Percentiles rank a stretch among this genome's conserved stretches.
Evolutionary conservation across 2,888 invertebrate genomes (phyloP).

Genomic region (Acrobasis consociella): DNA sequence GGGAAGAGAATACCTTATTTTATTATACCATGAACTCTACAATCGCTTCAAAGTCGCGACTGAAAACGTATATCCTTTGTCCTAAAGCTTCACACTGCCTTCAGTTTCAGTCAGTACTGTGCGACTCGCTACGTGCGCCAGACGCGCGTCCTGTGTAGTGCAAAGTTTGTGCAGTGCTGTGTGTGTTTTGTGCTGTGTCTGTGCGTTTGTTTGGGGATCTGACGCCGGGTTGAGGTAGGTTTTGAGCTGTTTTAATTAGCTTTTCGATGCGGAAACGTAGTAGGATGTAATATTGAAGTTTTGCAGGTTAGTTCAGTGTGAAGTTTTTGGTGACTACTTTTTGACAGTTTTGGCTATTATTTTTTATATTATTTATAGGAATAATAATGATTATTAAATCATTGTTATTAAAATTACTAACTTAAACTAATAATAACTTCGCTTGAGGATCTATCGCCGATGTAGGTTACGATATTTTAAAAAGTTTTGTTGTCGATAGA

Average conservation of each 20-base stretch:
- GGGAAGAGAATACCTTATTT: too few relatives aligned
- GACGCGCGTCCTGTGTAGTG: conserved; percentile 1
- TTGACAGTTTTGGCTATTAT: too few relatives aligned
- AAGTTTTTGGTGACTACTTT: too few relatives aligned
- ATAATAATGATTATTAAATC: too few relatives aligned
- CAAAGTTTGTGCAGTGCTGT: conserved; percentile 10
- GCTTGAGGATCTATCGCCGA: too few relatives aligned
- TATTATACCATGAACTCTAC: too few relatives aligned
- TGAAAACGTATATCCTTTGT: conserved; percentile 2
- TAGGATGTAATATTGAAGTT: background rate
- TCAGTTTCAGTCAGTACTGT: background rate
- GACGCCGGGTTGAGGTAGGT: background rate
- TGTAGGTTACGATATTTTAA: too few relatives aligned
- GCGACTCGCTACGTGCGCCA: background rate
- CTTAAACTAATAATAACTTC: too few relatives aligned
- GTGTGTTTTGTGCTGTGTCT: conserved; percentile 10
- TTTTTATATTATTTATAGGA: too few relatives aligned
- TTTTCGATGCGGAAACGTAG: background rate
- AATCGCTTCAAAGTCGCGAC: background rate
- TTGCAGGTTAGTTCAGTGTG: background rate
- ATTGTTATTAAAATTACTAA: too few relatives aligned
- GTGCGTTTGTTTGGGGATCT: background rate
- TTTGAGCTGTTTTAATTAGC: background rate
- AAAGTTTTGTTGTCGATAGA: too few relatives aligned
- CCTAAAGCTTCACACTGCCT: background rate